A percentile compares a stretch with the other conserved stretches of the same genome.
Conservation (phyloP, 2,113 vertebrate species). For the Piprites chloris region DNA sequence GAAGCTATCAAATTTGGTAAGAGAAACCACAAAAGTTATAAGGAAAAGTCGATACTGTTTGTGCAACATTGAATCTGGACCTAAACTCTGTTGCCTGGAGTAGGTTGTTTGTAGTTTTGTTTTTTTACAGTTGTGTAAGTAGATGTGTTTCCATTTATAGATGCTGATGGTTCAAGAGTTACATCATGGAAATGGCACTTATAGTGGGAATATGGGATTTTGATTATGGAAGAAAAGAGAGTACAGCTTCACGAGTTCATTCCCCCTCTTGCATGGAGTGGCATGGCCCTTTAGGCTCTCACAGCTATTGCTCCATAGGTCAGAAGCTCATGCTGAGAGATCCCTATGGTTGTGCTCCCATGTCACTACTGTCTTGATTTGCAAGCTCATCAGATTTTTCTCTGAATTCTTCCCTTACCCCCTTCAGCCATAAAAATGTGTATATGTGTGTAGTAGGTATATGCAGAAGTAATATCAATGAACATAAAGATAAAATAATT, state of each 20-base stretch:
- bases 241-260: background rate
- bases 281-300: background rate
- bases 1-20: background rate
- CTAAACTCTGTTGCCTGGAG: background rate
- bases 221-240: background rate
- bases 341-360: rapidly evolving
- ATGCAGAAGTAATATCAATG: background rate
- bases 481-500: background rate
- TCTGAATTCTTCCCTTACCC: background rate
- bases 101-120: background rate
- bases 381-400: background rate
- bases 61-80: background rate
- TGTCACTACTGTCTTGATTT: rapidly evolving
- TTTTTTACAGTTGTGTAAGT: background rate
- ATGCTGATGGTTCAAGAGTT: background rate
- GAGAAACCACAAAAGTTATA: background rate
- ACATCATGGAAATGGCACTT: background rate
- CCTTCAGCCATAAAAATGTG: background rate
- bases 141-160: background rate
- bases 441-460: background rate
- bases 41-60: background rate
- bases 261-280: background rate
- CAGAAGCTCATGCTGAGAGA: background rate
- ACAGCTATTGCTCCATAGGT: background rate
- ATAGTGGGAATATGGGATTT: background rate